Percentiles rank a stretch among this genome's conserved stretches.
Conservation (phyloP, 2,113 vertebrate genomes). For the Litocranius walleri region DNA sequence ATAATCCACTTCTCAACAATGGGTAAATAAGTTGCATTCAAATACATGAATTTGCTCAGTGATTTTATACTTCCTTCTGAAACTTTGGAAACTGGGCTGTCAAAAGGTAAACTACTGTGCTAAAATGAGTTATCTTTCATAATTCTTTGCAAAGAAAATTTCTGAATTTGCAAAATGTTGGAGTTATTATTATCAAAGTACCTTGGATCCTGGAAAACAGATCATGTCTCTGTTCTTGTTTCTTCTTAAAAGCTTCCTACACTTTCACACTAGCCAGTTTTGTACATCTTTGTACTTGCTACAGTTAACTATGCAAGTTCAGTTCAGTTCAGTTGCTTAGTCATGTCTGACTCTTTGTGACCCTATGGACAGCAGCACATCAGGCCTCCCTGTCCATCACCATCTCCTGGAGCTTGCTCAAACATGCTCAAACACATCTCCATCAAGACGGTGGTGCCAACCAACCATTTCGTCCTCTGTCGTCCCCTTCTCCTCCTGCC, state of each 20-base stretch:
- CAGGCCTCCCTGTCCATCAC: background rate
- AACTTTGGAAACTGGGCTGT: background rate
- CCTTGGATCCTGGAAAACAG: background rate
- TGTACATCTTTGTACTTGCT: background rate
- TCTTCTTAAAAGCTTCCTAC: background rate
- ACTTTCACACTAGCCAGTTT: background rate
- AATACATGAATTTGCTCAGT: background rate
- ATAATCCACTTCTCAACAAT: background rate
- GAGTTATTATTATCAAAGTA: background rate
- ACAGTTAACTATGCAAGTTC: background rate
- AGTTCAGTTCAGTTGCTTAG: background rate
- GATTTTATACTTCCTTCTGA: conserved; percentile 16
- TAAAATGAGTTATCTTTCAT: background rate
- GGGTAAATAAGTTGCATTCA: background rate
- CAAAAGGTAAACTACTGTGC: conserved; percentile 8
- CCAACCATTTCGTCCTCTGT: background rate
- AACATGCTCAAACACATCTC: background rate
- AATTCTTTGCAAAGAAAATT: background rate
- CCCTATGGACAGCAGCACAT: background rate
- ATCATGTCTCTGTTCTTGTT: background rate
- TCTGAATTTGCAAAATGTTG: background rate
- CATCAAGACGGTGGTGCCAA: background rate
- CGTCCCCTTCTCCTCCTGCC: rapidly evolving
- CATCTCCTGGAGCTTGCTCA: background rate
- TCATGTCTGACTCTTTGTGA: background rate